A percentile compares a stretch with the other conserved stretches of the same genome.
These are phyloP conservation scores for Sturnira hondurensis DNA, from an alignment of 2,113 vertebrate genomes.

Conservation along the genomic window DNA sequence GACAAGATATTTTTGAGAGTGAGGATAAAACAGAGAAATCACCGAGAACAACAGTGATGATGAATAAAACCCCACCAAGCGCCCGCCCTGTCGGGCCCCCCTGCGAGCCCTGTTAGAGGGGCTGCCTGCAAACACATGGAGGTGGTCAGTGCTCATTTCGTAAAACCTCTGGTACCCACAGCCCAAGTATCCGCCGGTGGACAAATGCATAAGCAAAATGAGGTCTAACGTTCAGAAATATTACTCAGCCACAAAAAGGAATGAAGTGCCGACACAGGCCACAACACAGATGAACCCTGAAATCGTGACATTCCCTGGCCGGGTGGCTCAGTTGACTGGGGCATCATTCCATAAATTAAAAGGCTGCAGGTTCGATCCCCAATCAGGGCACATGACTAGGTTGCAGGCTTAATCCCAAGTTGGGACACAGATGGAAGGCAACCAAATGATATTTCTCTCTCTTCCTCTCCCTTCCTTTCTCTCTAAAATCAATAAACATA, in stretches of 20 bases:
- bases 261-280: accelerated
- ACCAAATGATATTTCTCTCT: too few relatives aligned
- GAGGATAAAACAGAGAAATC: background rate
- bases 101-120: background rate
- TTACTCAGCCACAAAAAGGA: background rate
- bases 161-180: background rate
- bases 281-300: background rate
- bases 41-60: background rate
- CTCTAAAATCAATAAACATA: too few relatives aligned
- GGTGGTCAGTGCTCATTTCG: accelerated
- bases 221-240: accelerated
- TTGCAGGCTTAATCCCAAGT: too few relatives aligned
- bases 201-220: accelerated
- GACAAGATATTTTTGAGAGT: background rate
- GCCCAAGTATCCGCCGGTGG: background rate
- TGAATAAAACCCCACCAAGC: background rate
- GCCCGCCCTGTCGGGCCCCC: background rate
- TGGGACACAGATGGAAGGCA: too few relatives aligned
- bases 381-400: too few relatives aligned
- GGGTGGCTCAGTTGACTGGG: too few relatives aligned
- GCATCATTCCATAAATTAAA: too few relatives aligned
- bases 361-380: too few relatives aligned
- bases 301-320: background rate
- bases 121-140: accelerated
- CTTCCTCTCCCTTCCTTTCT: too few relatives aligned